A percentile compares a stretch with the other conserved stretches of the same genome.
Evolutionary conservation across 2,888 invertebrate species (phyloP).

Genomic region (Steinernema scapterisci): DNA sequence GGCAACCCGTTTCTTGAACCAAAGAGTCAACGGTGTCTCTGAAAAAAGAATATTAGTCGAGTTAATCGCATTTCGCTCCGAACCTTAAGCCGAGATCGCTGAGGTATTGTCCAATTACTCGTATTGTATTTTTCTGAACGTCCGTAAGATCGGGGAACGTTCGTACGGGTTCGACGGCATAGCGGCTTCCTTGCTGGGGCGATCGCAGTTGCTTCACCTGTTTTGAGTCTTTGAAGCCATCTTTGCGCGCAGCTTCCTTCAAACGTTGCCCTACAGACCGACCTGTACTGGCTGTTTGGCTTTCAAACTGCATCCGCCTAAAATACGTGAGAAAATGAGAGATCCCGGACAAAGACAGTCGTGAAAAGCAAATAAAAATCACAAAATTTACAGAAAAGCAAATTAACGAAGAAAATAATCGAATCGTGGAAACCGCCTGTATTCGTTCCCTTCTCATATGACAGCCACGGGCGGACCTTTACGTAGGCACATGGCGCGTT

Average conservation of each 20-base stretch:
- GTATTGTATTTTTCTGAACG: constrained; percentile 49
- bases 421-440: too few species aligned
- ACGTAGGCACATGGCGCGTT: constrained; percentile 25
- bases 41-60: constrained; percentile 28
- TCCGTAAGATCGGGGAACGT: constrained; percentile 38
- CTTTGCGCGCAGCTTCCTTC: constrained; percentile 22
- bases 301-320: constrained; percentile 51
- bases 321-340: constrained; percentile 14
- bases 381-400: too few species aligned
- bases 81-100: constrained; percentile 56
- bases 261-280: constrained; percentile 48
- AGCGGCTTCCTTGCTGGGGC: constrained; percentile 9
- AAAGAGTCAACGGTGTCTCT: constrained; percentile 59
- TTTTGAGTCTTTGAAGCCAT: constrained; percentile 19
- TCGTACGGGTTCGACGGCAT: not conserved
- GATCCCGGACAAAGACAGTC: too few species aligned
- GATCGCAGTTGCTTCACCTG: not conserved
- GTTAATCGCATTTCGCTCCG: constrained; percentile 32
- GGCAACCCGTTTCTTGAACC: constrained; percentile 61
- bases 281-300: constrained; percentile 29
- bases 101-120: constrained; percentile 61
- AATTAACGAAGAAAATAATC: too few species aligned
- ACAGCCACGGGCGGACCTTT: constrained; percentile 18
- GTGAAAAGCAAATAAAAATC: too few species aligned
- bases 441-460: not conserved